These are phyloP conservation scores for Drosophila saltans DNA, from an alignment of 1,140 invertebrate genomes.

Conservation along the genomic window DNA sequence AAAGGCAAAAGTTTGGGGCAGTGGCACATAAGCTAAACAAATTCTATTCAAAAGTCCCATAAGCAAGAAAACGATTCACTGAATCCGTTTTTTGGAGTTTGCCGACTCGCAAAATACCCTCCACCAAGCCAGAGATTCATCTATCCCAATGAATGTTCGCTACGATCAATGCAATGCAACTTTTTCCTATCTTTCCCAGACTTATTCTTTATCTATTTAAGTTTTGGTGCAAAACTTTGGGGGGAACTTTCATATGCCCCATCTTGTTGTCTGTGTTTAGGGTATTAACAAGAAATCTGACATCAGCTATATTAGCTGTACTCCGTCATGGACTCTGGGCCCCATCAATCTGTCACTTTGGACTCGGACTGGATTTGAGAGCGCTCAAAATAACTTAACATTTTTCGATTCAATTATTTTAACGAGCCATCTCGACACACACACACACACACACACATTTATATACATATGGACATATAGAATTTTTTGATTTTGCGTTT, in stretches of 20 bases:
- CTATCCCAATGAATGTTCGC: too few species aligned
- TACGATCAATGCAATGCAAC: too few species aligned
- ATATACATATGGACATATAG: too few species aligned
- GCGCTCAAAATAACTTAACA: conserved; percentile 6
- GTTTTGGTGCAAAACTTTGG: too few species aligned
- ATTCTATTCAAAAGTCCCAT: background rate
- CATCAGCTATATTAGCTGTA: background rate
- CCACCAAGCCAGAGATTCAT: too few species aligned
- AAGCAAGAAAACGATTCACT: background rate
- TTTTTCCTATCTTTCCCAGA: too few species aligned
- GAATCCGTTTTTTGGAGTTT: too few species aligned
- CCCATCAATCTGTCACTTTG: conserved; percentile 7
- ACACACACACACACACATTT: too few species aligned
- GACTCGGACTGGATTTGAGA: conserved; percentile 5
- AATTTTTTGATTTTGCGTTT: background rate
- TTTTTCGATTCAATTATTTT: conserved; percentile 7
- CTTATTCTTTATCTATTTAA: too few species aligned
- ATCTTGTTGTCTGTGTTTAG: background rate
- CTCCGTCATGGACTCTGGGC: conserved; percentile 3
- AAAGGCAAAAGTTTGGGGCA: conserved; percentile 13
- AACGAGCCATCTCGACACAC: background rate
- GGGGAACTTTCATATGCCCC: too few species aligned
- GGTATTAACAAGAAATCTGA: background rate
- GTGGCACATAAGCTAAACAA: conserved; percentile 10
- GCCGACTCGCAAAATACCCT: too few species aligned